Evolutionary conservation across 2,888 invertebrate species (phyloP).

Genomic region (Abrostola triplasia): DNA sequence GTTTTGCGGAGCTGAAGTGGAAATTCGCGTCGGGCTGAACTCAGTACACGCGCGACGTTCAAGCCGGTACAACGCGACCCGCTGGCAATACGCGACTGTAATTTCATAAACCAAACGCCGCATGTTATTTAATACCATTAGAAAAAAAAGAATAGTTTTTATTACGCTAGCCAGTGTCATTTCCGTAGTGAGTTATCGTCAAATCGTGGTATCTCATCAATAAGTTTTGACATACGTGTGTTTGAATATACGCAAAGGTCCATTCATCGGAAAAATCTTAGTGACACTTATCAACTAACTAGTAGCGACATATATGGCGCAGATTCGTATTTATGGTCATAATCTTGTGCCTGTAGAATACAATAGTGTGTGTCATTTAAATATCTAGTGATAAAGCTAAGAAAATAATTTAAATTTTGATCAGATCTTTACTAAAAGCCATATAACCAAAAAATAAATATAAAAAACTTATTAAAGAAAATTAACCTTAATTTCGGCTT

Average conservation of each 20-base stretch:
- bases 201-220: slow-evolving; percentile 10
- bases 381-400: slow-evolving; percentile 24
- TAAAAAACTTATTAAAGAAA: not conserved
- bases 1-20: slow-evolving; percentile 51
- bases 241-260: slow-evolving; percentile 8
- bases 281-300: slow-evolving; percentile 23
- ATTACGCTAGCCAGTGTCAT: slow-evolving; percentile 43
- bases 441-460: not conserved
- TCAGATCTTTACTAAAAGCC: too few species aligned
- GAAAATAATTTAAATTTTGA: slow-evolving; percentile 1
- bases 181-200: not conserved
- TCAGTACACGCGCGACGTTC: slow-evolving; percentile 70
- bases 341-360: slow-evolving; percentile 39
- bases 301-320: slow-evolving; percentile 34
- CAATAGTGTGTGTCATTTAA: slow-evolving; percentile 33
- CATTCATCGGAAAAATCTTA: slow-evolving; percentile 28
- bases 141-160: not conserved
- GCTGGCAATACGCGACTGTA: slow-evolving; percentile 53
- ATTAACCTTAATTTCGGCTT: not conserved
- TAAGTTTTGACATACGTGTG: slow-evolving; percentile 9
- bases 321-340: slow-evolving; percentile 41
- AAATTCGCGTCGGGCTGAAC: slow-evolving; percentile 48
- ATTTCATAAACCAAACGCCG: slow-evolving; percentile 49
- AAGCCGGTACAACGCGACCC: slow-evolving; percentile 69
- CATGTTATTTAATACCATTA: slow-evolving; percentile 28